These are phyloP conservation scores for Muscicapa comitata DNA, from an alignment of 2,797 vertebrate genomes.

Conservation along the genomic window DNA sequence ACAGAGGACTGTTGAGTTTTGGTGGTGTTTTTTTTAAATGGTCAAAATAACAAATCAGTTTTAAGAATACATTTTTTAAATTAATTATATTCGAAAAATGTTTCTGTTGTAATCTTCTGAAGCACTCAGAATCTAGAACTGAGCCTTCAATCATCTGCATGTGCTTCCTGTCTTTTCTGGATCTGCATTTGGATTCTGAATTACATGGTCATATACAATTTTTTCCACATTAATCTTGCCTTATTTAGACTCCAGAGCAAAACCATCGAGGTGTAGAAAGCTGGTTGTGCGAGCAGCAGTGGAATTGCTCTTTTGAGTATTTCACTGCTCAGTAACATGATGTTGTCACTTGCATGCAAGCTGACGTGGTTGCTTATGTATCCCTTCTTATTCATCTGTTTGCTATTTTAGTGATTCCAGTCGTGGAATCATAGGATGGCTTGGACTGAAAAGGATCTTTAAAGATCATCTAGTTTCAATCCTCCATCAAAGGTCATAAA, in stretches of 20 bases:
- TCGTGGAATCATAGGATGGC: neutral
- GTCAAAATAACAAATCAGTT: neutral
- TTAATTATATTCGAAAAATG: neutral
- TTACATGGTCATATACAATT: neutral
- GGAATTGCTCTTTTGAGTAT: neutral
- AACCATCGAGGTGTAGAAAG: neutral
- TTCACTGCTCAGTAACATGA: neutral
- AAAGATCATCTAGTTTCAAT: neutral
- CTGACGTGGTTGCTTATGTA: neutral
- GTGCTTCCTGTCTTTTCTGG: neutral
- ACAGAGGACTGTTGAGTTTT: neutral
- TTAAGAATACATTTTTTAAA: neutral
- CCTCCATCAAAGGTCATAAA: neutral
- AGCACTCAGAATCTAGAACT: neutral
- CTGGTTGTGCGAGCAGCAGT: neutral
- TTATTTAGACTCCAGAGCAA: neutral
- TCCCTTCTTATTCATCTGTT: neutral
- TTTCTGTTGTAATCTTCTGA: neutral
- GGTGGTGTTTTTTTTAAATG: neutral
- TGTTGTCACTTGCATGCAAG: neutral
- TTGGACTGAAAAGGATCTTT: neutral
- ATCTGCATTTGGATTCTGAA: neutral
- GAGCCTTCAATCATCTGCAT: neutral
- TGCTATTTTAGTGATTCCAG: neutral
- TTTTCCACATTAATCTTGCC: neutral